Evolutionary conservation across 2,113 vertebrate species (phyloP), one percentile per base, ranked within the genome.

Genomic region (Sinocyclocheilus maitianheensis): DNA sequence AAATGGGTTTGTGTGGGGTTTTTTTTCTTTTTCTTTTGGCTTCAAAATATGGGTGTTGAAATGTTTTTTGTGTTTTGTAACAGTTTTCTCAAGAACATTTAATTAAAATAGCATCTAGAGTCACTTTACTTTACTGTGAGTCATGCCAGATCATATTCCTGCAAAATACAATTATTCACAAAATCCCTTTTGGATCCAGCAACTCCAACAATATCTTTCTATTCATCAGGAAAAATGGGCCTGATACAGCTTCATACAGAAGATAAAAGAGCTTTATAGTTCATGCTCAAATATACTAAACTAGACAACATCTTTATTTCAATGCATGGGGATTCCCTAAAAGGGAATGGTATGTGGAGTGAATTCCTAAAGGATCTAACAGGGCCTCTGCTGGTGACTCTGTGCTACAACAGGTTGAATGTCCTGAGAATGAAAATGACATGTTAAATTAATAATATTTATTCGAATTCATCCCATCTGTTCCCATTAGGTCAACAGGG

Each of bases 401-500:
- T 0, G 84, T 78, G 75, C 55, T 30, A 46, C 53, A 77, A 53
- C 55, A 22, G n/a, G 22, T 76, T 65, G 26, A 74, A 76, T 11
- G 11, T n/a, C 77, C 26, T 58, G 24, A 43, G 40, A 83, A 72
- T 51, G 37, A 79, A 71, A 51, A 53, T 63, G 40, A 16, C 13
- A 51, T 82, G 40, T 55, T 76, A 58, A 53, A 67, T 53, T 74
- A 67, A 72, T 81, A 46, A 62, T 37, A 77, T 82, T 79, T 16
- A 85, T 83, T 46, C 22, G 71, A 71, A 62, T 75, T 22, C 43
- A 58, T 84, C 20, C 51, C n/a, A 51, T 84, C 34, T 87, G 74
- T 60, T 84, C 48, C 58, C 74, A 87, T 82, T 91, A 95, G 98
- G 97, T 99, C 90, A 97, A 97, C 93, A 96, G 92, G 91, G 98